A percentile compares a stretch with the other conserved stretches of the same genome.
Evolutionary conservation across 1,140 invertebrate species (phyloP).

Genomic region (Lasioglossum baleicum): DNA sequence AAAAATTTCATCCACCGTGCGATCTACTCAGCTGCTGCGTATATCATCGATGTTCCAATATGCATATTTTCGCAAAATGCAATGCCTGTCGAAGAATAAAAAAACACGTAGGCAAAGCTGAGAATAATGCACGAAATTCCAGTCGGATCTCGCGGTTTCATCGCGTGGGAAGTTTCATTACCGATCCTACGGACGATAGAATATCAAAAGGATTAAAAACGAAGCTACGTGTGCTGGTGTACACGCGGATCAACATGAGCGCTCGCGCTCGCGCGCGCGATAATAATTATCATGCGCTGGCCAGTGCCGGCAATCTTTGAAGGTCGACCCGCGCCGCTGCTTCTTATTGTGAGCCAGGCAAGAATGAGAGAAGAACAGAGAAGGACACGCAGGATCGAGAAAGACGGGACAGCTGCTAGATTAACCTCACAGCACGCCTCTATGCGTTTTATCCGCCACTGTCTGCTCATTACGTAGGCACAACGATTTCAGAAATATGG

Average conservation of each 20-base stretch:
- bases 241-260: constrained; percentile 5
- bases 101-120: background rate
- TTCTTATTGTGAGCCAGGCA: constrained; percentile 65
- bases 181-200: background rate
- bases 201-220: constrained; percentile 4
- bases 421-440: constrained; percentile 53
- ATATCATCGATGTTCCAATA: too few species aligned
- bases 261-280: constrained; percentile 31
- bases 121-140: background rate
- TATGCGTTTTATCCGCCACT: constrained; percentile 38
- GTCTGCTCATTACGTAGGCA: constrained; percentile 54
- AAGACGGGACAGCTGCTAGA: constrained; percentile 36
- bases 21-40: too few species aligned
- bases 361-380: constrained; percentile 15
- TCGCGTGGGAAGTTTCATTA: background rate
- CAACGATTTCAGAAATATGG: constrained; percentile 54
- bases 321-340: constrained; percentile 69
- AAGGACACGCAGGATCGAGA: background rate
- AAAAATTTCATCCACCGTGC: too few species aligned
- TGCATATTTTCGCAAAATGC: too few species aligned
- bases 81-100: too few species aligned
- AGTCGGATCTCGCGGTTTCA: background rate
- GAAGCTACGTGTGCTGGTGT: constrained; percentile 27
- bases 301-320: constrained; percentile 66
- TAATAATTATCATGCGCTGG: constrained; percentile 65